Conservation (phyloP, 2,113 vertebrate species). For the Jacana jacana region DNA sequence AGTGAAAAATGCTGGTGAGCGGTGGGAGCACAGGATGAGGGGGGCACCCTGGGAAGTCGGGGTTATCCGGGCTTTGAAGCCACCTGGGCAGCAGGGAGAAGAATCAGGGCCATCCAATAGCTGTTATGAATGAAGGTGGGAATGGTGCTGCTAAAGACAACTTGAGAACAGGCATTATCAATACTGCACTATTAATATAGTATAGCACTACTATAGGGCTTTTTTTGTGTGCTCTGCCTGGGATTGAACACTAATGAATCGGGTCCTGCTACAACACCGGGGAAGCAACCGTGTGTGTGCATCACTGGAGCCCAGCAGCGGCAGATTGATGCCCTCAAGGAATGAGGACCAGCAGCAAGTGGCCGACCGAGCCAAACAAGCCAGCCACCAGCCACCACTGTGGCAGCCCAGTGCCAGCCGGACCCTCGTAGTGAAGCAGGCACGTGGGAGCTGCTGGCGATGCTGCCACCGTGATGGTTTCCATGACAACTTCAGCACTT, state of each 20-base stretch:
- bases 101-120: neutral
- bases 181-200: neutral
- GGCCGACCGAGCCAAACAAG: neutral
- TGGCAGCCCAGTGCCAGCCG: neutral
- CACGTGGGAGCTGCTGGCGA: neutral
- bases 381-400: rapidly evolving
- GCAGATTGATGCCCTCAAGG: neutral
- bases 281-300: rapidly evolving
- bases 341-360: neutral
- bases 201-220: neutral
- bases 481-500: conserved; percentile 66
- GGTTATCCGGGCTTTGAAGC: neutral
- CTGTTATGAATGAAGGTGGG: conserved; percentile 36
- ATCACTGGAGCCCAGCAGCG: neutral
- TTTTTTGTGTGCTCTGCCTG: neutral
- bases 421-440: neutral
- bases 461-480: conserved; percentile 41
- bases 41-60: neutral
- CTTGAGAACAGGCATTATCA: conserved; percentile 19
- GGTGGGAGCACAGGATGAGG: neutral
- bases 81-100: neutral
- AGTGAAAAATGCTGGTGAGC: neutral
- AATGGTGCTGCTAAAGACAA: conserved; percentile 33
- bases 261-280: neutral
- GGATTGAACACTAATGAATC: neutral